Percentiles rank a stretch among this genome's conserved stretches.
Conservation (phyloP, 2,888 invertebrate species). For the Cyclophora albipunctata region DNA sequence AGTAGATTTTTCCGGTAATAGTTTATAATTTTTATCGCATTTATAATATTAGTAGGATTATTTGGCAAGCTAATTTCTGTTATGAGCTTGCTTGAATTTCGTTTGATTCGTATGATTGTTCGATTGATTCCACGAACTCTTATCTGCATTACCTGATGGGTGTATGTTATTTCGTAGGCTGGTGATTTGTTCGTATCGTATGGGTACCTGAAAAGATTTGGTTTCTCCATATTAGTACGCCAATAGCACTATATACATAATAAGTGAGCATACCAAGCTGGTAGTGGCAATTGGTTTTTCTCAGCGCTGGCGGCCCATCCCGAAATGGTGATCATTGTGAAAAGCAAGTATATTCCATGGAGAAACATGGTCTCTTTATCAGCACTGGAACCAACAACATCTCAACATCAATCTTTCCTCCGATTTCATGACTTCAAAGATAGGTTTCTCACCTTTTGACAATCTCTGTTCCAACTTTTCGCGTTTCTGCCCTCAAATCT, state of each 20-base stretch:
- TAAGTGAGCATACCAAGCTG: conserved; percentile 40
- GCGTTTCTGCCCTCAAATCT: conserved; percentile 26
- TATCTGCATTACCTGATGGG: conserved; percentile 27
- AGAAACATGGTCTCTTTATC: conserved; percentile 28
- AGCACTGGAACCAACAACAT: conserved; percentile 2
- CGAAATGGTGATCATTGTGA: conserved; percentile 29
- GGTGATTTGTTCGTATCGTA: conserved; percentile 52
- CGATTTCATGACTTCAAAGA: not conserved
- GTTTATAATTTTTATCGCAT: too few species aligned
- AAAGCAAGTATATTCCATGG: conserved; percentile 23
- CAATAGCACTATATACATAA: too few species aligned
- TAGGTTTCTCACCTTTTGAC: conserved; percentile 30
- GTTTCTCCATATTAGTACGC: too few species aligned
- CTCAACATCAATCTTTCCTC: not conserved
- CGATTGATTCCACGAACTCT: too few species aligned
- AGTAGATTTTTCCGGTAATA: too few species aligned
- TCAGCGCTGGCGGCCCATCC: conserved; percentile 43
- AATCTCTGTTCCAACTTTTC: conserved; percentile 27
- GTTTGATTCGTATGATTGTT: too few species aligned
- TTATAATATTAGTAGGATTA: too few species aligned
- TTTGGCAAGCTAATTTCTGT: too few species aligned
- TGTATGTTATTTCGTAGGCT: conserved; percentile 51
- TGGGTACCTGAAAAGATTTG: conserved; percentile 51
- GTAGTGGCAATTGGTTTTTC: conserved; percentile 37
- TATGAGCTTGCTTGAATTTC: too few species aligned